Evolutionary conservation across 2,113 vertebrate species (phyloP).

Genomic region (Sardina pilchardus): DNA sequence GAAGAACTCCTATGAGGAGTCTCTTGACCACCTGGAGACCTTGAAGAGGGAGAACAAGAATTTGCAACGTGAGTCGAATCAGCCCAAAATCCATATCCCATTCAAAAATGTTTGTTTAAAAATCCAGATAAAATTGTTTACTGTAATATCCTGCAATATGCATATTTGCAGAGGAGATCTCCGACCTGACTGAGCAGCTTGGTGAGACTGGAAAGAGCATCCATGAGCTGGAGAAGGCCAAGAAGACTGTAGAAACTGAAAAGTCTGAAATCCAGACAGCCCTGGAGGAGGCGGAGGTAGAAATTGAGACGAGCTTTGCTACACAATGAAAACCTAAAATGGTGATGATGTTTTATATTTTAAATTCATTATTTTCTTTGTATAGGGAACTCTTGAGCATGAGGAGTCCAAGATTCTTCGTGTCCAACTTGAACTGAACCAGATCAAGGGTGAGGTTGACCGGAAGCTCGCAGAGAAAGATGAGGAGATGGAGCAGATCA

Average conservation of each 20-base stretch:
- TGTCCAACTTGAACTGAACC: constrained; percentile 72
- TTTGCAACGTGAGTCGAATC: not conserved
- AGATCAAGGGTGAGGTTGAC: constrained; percentile 73
- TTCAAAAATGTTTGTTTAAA: too few relatives aligned
- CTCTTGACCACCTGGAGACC: constrained; percentile 72
- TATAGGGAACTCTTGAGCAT: constrained; percentile 71
- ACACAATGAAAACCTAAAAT: not conserved
- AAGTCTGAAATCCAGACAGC: constrained; percentile 45
- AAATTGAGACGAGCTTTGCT: not conserved
- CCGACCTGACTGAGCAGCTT: constrained; percentile 49
- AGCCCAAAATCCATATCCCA: not conserved
- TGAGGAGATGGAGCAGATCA: constrained; percentile 74
- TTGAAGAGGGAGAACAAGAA: constrained; percentile 9
- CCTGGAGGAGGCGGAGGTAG: constrained; percentile 45
- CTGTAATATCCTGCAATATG: not conserved
- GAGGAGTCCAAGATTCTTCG: constrained; percentile 74
- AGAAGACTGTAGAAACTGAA: constrained; percentile 66
- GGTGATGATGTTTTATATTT: not conserved
- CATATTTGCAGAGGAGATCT: constrained; percentile 48
- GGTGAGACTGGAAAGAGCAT: constrained; percentile 75
- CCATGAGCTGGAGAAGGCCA: constrained; percentile 80
- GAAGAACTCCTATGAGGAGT: constrained; percentile 74
- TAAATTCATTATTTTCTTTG: not conserved
- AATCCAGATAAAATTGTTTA: not conserved
- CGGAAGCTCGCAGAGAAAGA: constrained; percentile 74